Evolutionary conservation across 2,888 invertebrate genomes (phyloP).

Genomic region (Horisme vitalbata): DNA sequence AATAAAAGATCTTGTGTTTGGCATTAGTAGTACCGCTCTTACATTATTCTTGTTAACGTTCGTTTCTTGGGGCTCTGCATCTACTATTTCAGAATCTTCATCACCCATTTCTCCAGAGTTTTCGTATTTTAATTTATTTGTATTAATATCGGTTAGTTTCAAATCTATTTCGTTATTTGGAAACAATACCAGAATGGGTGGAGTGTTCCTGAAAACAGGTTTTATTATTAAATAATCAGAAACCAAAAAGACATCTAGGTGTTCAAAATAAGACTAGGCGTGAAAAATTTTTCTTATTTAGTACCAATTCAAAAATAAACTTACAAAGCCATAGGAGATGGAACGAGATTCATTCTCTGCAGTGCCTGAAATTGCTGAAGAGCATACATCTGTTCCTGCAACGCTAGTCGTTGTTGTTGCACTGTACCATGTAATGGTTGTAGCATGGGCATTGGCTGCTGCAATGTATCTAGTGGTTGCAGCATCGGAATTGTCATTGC

Average conservation of each 20-base stretch:
- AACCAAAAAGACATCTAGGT: too few relatives aligned
- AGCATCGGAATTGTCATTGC: too few relatives aligned
- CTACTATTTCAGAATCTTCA: conserved; percentile 56
- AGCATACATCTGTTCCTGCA: conserved; percentile 28
- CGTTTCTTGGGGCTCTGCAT: conserved; percentile 44
- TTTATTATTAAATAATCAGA: too few relatives aligned
- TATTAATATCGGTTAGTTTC: conserved; percentile 27
- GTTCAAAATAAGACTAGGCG: too few relatives aligned
- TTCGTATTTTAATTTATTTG: conserved; percentile 34
- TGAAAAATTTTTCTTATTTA: too few relatives aligned
- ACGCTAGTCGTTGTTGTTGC: conserved; percentile 24
- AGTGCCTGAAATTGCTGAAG: conserved; percentile 43
- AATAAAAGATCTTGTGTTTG: conserved; percentile 53
- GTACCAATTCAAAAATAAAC: conserved; percentile 38
- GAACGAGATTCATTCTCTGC: conserved; percentile 40
- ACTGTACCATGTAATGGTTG: conserved; percentile 24
- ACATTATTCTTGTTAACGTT: conserved; percentile 23
- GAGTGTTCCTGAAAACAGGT: conserved; percentile 44
- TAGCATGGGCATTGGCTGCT: conserved; percentile 15
- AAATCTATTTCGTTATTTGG: conserved; percentile 25
- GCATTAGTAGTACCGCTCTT: conserved; percentile 47
- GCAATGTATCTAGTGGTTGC: conserved; percentile 29
- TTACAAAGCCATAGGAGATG: conserved; percentile 45
- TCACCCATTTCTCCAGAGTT: conserved; percentile 43
- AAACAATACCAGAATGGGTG: conserved; percentile 52